These are phyloP conservation scores for Listronotus oregonensis DNA, from an alignment of 1,140 invertebrate genomes.

Conservation along the genomic window DNA sequence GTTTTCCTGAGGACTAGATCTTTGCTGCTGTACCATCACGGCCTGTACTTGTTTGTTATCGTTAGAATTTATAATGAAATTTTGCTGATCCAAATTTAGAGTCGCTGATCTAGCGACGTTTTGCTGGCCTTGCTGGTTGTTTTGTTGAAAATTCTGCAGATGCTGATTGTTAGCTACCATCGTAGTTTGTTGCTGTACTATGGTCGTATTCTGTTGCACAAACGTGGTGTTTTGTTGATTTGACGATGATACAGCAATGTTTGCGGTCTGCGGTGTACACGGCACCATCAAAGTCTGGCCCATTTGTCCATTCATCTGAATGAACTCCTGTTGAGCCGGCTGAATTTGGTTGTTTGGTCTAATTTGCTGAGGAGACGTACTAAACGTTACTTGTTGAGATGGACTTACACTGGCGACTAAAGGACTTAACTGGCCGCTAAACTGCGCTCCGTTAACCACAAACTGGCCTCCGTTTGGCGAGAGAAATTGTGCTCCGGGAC, in stretches of 20 bases:
- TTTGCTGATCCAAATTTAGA: constrained; percentile 52
- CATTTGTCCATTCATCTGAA: constrained; percentile 69
- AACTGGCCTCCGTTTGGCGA: constrained; percentile 75
- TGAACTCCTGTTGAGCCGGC: constrained; percentile 69
- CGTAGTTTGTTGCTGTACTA: constrained; percentile 69
- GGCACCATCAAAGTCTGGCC: constrained; percentile 79
- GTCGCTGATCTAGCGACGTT: constrained; percentile 40
- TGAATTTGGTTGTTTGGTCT: constrained; percentile 57
- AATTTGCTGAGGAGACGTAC: constrained; percentile 61
- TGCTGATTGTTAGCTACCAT: constrained; percentile 74
- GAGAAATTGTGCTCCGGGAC: constrained; percentile 71
- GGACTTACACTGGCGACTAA: constrained; percentile 75
- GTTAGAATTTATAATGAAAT: constrained; percentile 50
- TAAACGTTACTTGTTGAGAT: constrained; percentile 69
- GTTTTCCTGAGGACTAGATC: constrained; percentile 51
- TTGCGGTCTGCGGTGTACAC: constrained; percentile 66
- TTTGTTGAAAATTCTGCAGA: constrained; percentile 48
- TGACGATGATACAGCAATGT: constrained; percentile 62
- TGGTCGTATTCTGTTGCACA: constrained; percentile 73
- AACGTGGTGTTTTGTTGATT: constrained; percentile 74
- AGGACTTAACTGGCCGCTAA: constrained; percentile 79
- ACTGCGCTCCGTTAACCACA: constrained; percentile 73
- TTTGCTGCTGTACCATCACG: constrained; percentile 58
- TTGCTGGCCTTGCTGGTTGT: constrained; percentile 41
- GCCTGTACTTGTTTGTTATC: constrained; percentile 58